phyloP scores from a whole-genome alignment of 2,113 vertebrate genomes.

The Cavia aperea region DNA sequence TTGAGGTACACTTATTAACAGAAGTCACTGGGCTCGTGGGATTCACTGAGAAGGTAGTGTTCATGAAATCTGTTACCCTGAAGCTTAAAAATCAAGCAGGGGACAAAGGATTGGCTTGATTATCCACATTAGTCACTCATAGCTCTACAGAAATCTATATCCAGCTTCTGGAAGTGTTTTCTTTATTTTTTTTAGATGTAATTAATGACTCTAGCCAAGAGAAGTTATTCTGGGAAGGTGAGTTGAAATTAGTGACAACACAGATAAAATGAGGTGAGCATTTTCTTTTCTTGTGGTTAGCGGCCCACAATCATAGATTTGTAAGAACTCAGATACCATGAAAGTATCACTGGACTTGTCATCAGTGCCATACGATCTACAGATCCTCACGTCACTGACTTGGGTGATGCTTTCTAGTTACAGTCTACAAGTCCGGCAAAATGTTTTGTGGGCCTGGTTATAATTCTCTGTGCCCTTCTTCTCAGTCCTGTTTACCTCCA shows the following conservation, averaged over 20 bases:
- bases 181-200: background rate
- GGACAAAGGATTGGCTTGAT: background rate
- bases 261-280: background rate
- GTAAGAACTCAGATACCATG: background rate
- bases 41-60: background rate
- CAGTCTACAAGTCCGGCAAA: background rate
- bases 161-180: background rate
- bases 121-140: background rate
- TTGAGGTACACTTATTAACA: background rate
- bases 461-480: background rate
- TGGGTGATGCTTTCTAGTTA: background rate
- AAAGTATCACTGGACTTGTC: background rate
- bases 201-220: background rate
- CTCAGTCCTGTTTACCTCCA: background rate
- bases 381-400: background rate
- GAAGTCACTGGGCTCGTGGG: background rate
- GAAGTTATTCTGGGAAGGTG: conserved; percentile 14
- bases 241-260: conserved; percentile 21
- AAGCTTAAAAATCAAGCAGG: conserved; percentile 26
- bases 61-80: background rate
- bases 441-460: background rate
- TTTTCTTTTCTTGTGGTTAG: conserved; percentile 27
- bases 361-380: background rate
- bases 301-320: background rate
- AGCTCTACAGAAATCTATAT: background rate